Conservation (phyloP, 2,797 vertebrate genomes). For the Anniella stebbinsi region DNA sequence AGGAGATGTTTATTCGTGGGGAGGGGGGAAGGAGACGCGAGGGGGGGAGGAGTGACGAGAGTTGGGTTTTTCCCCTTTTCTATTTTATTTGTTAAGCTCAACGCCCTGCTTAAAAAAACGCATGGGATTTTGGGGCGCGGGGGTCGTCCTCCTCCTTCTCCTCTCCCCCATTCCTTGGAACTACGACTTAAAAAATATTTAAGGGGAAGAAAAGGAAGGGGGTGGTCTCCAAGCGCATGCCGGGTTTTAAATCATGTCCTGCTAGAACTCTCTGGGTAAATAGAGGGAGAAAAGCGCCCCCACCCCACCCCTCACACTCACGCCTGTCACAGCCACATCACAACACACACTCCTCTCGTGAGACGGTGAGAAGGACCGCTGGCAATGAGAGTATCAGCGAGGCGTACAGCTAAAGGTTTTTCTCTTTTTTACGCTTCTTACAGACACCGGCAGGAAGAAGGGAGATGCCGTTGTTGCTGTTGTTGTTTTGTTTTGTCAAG, state of each 20-base stretch:
- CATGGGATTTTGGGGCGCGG: not conserved
- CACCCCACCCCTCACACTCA: not conserved
- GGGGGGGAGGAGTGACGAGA: constrained; percentile 13
- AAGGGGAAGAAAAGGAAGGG: not conserved
- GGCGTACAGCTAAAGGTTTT: constrained; percentile 22
- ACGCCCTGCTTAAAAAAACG: constrained; percentile 15
- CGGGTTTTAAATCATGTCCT: constrained; percentile 38
- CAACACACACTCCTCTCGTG: not conserved
- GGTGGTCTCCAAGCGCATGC: constrained; percentile 28
- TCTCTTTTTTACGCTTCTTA: not conserved
- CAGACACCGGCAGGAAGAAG: not conserved
- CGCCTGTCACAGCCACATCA: not conserved
- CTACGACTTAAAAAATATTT: not conserved
- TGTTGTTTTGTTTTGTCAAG: not conserved
- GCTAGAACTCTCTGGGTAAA: constrained; percentile 5
- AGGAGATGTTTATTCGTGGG: constrained; percentile 66
- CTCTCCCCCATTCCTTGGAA: too few relatives aligned
- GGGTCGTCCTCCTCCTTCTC: not conserved
- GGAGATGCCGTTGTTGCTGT: fast-evolving
- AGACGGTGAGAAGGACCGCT: too few relatives aligned
- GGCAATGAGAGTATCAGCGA: constrained; percentile 11
- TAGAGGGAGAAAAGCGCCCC: too few relatives aligned
- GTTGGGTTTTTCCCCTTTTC: constrained; percentile 31
- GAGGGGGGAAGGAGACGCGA: constrained; percentile 17
- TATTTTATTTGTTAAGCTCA: not conserved